These are phyloP conservation scores for Drosophila littoralis DNA, from an alignment of 1,140 invertebrate genomes.

Conservation along the genomic window DNA sequence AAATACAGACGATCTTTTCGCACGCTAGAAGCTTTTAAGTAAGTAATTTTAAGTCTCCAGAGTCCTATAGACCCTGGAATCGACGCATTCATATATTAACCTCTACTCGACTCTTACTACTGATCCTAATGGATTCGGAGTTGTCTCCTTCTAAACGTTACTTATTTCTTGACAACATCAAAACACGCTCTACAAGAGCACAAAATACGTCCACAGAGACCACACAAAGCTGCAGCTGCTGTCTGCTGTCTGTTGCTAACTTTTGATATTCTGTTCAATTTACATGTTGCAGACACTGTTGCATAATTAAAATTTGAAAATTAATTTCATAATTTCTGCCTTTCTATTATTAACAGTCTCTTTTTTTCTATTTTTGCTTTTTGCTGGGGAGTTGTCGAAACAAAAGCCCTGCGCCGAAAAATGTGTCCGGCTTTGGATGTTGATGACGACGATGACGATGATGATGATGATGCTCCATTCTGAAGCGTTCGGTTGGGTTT, in stretches of 20 bases:
- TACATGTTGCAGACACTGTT: slow-evolving; percentile 72
- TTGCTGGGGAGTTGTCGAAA: slow-evolving; percentile 40
- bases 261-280: slow-evolving; percentile 54
- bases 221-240: slow-evolving; percentile 12
- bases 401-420: slow-evolving; percentile 36
- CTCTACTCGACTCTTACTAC: no score
- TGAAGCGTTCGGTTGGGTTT: no score
- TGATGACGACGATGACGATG: slow-evolving; percentile 2
- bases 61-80: no score
- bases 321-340: slow-evolving; percentile 77
- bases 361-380: slow-evolving; percentile 12
- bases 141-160: no score
- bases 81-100: no score
- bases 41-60: no score
- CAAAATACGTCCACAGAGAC: no score
- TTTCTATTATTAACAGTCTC: slow-evolving; percentile 67
- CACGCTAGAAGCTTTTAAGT: no score
- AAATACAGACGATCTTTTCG: no score
- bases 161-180: no score
- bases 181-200: no score
- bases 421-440: background rate
- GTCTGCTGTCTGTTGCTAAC: slow-evolving; percentile 17
- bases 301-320: slow-evolving; percentile 81
- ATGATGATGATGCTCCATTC: background rate
- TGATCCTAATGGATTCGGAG: no score